Conservation (phyloP, 92 coral and sea anemone species). For the Porites divaricata region DNA sequence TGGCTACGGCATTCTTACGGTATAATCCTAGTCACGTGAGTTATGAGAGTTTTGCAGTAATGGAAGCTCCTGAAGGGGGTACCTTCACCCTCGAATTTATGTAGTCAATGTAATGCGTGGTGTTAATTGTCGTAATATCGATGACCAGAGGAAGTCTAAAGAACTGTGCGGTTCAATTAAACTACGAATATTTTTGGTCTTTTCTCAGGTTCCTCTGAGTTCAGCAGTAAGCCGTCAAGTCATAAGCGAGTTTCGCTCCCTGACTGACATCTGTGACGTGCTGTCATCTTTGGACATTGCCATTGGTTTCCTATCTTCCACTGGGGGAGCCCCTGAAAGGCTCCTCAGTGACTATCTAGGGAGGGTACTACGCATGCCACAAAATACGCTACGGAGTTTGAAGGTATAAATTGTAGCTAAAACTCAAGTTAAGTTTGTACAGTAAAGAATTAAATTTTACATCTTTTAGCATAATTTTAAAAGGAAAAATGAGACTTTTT, state of each 20-base stretch:
- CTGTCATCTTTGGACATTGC: conserved; percentile 79
- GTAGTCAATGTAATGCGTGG: too few relatives aligned
- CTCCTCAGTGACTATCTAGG: conserved; percentile 70
- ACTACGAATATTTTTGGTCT: background rate
- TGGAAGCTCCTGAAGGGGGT: too few relatives aligned
- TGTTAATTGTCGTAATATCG: too few relatives aligned
- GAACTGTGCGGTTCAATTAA: background rate
- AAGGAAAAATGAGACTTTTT: too few relatives aligned
- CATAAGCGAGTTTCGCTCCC: conserved; percentile 54
- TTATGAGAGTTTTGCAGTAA: too few relatives aligned
- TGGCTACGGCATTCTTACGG: too few relatives aligned
- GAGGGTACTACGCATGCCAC: conserved; percentile 65
- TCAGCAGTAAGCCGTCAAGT: conserved; percentile 48
- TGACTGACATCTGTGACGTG: conserved; percentile 78
- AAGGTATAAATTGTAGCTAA: conserved; percentile 38
- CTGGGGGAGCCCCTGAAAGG: conserved; percentile 71
- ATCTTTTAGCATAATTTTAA: too few relatives aligned
- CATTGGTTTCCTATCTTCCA: conserved; percentile 79
- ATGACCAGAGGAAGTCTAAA: too few relatives aligned
- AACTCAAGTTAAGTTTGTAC: background rate
- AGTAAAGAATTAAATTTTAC: background rate
- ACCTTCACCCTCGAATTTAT: too few relatives aligned
- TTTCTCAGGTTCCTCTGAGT: conserved; percentile 54
- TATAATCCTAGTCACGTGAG: too few relatives aligned
- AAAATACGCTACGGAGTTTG: conserved; percentile 74